phyloP scores from a whole-genome alignment of 1,140 invertebrate species.

The Halictus rubicundus region DNA sequence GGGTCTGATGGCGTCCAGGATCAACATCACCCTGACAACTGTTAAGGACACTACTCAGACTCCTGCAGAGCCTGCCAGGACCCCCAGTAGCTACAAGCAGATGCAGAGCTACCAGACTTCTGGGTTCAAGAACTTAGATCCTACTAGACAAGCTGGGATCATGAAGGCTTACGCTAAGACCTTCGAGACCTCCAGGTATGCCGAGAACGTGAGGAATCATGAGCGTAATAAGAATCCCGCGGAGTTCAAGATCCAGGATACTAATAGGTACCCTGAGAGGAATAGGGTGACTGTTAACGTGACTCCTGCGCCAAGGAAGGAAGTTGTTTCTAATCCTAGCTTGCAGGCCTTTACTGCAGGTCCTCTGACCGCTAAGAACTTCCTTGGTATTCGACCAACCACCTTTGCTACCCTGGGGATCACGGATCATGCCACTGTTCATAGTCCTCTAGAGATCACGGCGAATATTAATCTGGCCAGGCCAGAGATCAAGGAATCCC shows the following conservation, averaged over 20 bases:
- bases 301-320: neutral
- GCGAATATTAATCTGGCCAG: constrained; percentile 72
- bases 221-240: neutral
- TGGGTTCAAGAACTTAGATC: neutral
- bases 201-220: constrained; percentile 1
- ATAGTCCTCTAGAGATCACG: constrained; percentile 62
- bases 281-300: neutral
- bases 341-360: neutral
- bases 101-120: neutral
- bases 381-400: neutral
- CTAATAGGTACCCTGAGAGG: neutral
- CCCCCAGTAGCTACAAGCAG: neutral
- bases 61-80: neutral
- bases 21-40: constrained; percentile 70
- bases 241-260: neutral
- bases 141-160: neutral
- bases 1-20: constrained; percentile 73
- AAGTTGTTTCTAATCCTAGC: neutral
- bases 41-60: constrained; percentile 35
- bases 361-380: neutral
- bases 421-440: neutral
- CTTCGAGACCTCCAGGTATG: constrained; percentile 11
- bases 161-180: neutral
- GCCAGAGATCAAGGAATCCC: constrained; percentile 7
- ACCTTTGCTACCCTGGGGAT: neutral